These are phyloP conservation scores for Drosophila malerkotliana DNA, from an alignment of 1,140 invertebrate genomes.

Conservation along the genomic window DNA sequence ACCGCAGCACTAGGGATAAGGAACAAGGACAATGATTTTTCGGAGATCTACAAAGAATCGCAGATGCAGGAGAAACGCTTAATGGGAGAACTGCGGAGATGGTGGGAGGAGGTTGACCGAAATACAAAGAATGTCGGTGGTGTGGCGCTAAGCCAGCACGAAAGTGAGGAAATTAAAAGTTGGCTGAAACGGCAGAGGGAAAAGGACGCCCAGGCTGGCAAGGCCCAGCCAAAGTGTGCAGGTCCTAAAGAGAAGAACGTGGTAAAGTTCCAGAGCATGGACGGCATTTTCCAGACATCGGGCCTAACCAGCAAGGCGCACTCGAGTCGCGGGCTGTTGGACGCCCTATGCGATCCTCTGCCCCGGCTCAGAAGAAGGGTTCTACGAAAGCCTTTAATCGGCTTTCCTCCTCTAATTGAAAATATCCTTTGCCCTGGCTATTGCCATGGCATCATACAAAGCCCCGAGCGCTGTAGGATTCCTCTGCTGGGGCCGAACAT, in stretches of 20 bases:
- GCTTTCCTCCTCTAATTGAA: not conserved
- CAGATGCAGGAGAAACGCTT: not conserved
- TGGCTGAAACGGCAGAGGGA: not conserved
- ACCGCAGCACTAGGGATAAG: not conserved
- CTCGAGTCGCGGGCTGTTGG: not conserved
- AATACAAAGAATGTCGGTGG: not conserved
- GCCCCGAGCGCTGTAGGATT: too few relatives aligned
- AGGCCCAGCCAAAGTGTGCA: not conserved
- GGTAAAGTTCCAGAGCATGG: not conserved
- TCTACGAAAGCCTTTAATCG: not conserved
- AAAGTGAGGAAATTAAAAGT: not conserved
- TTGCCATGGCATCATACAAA: too few relatives aligned
- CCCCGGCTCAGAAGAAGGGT: not conserved
- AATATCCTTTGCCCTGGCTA: too few relatives aligned
- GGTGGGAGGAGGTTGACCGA: not conserved
- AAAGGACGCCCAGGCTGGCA: not conserved
- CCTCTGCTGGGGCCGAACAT: conserved; percentile 5
- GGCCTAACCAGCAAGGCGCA: not conserved
- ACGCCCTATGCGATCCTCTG: conserved; percentile 9
- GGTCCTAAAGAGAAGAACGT: not conserved
- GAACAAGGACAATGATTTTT: not conserved
- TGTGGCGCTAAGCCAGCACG: not conserved
- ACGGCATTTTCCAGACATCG: conserved; percentile 9
- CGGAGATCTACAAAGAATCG: not conserved
- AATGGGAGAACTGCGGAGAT: not conserved